These are phyloP conservation scores for Hyppa rectilinea DNA, from an alignment of 2,888 invertebrate species.

Conservation along the genomic window DNA sequence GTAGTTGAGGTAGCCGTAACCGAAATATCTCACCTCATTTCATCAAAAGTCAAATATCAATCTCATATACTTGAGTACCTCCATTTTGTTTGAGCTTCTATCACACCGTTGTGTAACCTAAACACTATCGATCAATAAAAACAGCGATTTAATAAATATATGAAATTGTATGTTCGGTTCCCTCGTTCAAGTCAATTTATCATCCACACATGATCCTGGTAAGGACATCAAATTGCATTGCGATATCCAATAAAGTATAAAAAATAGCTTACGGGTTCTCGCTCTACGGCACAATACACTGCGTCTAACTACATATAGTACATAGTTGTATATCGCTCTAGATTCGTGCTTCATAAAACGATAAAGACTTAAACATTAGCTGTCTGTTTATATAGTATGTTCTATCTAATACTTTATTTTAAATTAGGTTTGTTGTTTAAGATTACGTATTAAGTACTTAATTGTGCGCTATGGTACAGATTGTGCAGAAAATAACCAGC, in stretches of 20 bases:
- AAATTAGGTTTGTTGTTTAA: neutral
- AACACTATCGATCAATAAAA: slow-evolving; percentile 10
- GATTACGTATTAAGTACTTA: neutral
- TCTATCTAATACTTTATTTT: neutral
- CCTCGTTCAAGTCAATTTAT: slow-evolving; percentile 42
- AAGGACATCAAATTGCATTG: slow-evolving; percentile 54
- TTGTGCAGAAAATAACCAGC: neutral
- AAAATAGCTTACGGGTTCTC: slow-evolving; percentile 36
- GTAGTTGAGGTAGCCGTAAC: slow-evolving; percentile 49
- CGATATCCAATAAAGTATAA: slow-evolving; percentile 56
- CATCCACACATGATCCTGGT: slow-evolving; percentile 43
- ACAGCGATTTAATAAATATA: slow-evolving; percentile 22
- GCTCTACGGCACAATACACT: slow-evolving; percentile 24
- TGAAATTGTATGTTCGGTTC: slow-evolving; percentile 4
- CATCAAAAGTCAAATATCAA: slow-evolving; percentile 57
- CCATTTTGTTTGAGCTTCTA: slow-evolving; percentile 29
- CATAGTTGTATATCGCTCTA: neutral
- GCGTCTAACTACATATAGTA: neutral
- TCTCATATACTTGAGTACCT: slow-evolving; percentile 48
- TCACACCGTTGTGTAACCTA: slow-evolving; percentile 48
- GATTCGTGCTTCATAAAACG: neutral
- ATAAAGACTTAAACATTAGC: neutral
- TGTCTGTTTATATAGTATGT: neutral
- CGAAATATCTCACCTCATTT: slow-evolving; percentile 55
- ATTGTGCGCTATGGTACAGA: slow-evolving; percentile 18